Conservation (phyloP, 2,113 vertebrate species). For the Trogon melanurus region DNA sequence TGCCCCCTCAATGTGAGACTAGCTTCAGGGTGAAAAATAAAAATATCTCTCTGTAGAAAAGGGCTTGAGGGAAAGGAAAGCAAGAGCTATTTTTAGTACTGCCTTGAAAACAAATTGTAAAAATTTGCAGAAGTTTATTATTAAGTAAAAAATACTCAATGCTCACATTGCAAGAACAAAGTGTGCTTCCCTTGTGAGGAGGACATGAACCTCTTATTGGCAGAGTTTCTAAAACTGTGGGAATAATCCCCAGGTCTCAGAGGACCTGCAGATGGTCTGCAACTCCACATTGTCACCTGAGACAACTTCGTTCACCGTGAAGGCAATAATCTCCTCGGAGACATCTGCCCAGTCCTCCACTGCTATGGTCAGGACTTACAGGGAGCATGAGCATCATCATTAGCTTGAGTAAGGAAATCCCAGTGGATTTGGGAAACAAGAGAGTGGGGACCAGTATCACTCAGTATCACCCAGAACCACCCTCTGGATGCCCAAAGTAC, state of each 20-base stretch:
- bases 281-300: fast-evolving
- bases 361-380: neutral
- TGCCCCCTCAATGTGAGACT: neutral
- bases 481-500: neutral
- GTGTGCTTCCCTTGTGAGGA: neutral
- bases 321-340: neutral
- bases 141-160: neutral
- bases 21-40: neutral
- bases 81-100: neutral
- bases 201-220: neutral
- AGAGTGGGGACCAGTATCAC: neutral
- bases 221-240: neutral
- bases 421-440: neutral
- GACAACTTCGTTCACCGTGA: neutral
- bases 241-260: neutral
- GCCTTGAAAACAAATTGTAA: neutral
- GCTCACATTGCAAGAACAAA: neutral
- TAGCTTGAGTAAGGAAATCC: neutral
- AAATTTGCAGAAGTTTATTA: neutral
- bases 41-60: neutral
- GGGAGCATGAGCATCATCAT: neutral
- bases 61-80: neutral
- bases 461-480: neutral
- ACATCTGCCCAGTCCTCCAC: neutral
- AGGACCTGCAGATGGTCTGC: neutral